Percentiles rank a stretch among this genome's conserved stretches.
These are phyloP conservation scores for Arothron firmamentum DNA, from an alignment of 2,113 vertebrate genomes.

Conservation along the genomic window DNA sequence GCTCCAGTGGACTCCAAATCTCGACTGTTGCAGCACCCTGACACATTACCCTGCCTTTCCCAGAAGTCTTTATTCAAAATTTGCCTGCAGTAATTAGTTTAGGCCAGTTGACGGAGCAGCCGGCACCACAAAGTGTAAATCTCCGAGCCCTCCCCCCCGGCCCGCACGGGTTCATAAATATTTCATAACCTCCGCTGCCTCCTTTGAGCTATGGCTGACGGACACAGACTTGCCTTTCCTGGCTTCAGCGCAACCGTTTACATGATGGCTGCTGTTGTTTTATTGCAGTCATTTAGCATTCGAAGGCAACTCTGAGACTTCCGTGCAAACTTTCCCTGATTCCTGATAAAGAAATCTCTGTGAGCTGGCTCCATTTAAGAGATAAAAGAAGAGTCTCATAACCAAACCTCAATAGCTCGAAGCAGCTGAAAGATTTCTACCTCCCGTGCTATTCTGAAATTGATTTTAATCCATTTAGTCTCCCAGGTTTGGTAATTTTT, in stretches of 20 bases:
- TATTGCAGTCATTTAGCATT: constrained; percentile 45
- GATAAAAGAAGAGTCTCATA: too few species aligned
- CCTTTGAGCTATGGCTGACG: constrained; percentile 43
- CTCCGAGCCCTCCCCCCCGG: constrained; percentile 15
- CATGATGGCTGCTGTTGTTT: constrained; percentile 37
- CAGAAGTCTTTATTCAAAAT: constrained; percentile 34
- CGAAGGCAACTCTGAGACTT: constrained; percentile 20
- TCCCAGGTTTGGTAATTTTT: constrained; percentile 22
- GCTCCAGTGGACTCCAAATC: background rate
- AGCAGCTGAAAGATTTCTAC: too few species aligned
- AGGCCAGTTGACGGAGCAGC: constrained; percentile 22
- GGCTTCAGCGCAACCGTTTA: constrained; percentile 34
- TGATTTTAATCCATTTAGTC: too few species aligned
- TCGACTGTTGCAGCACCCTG: background rate
- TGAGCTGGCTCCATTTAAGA: too few species aligned
- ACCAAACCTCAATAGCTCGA: too few species aligned
- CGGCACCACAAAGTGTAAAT: constrained; percentile 38
- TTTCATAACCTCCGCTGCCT: constrained; percentile 39
- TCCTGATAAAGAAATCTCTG: too few species aligned
- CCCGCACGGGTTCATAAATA: constrained; percentile 34
- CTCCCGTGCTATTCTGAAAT: too few species aligned
- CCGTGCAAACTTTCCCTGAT: constrained; percentile 18
- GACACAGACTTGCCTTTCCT: constrained; percentile 18
- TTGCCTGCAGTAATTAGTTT: constrained; percentile 38
- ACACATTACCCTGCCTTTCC: constrained; percentile 6